Conservation (phyloP, 2,113 vertebrate genomes). For the Stegastes partitus region DNA sequence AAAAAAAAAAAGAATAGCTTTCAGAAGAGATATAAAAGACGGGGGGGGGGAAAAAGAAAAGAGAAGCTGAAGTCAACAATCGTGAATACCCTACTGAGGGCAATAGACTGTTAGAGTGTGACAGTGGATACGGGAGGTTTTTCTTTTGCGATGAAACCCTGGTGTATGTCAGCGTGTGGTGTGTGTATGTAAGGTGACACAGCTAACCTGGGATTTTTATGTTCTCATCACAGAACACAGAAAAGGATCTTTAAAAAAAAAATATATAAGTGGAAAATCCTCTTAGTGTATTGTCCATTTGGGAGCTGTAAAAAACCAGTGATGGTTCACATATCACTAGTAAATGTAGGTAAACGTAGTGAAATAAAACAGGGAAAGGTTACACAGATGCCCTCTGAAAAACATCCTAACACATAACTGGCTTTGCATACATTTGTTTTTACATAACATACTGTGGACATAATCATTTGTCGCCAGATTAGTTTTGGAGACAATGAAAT, state of each 20-base stretch:
- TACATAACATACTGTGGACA: neutral
- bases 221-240: slow-evolving; percentile 24
- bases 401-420: neutral
- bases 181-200: slow-evolving; percentile 10
- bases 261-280: slow-evolving; percentile 44
- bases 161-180: slow-evolving; percentile 35
- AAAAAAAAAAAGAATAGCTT: slow-evolving; percentile 2
- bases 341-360: slow-evolving; percentile 29
- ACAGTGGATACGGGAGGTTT: slow-evolving; percentile 25
- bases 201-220: slow-evolving; percentile 25
- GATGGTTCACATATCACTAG: slow-evolving; percentile 17
- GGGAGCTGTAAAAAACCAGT: slow-evolving; percentile 52
- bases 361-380: slow-evolving; percentile 22
- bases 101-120: slow-evolving; percentile 24
- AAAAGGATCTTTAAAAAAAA: slow-evolving; percentile 38
- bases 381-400: slow-evolving; percentile 7
- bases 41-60: neutral
- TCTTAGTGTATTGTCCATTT: slow-evolving; percentile 44
- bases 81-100: neutral
- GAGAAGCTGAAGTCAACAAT: neutral
- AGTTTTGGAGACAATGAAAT: neutral
- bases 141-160: slow-evolving; percentile 37
- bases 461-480: neutral
- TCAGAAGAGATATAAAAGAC: slow-evolving; percentile 19
- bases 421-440: neutral